Conservation (phyloP, 2,888 invertebrate genomes). For the Tipula confusa region DNA sequence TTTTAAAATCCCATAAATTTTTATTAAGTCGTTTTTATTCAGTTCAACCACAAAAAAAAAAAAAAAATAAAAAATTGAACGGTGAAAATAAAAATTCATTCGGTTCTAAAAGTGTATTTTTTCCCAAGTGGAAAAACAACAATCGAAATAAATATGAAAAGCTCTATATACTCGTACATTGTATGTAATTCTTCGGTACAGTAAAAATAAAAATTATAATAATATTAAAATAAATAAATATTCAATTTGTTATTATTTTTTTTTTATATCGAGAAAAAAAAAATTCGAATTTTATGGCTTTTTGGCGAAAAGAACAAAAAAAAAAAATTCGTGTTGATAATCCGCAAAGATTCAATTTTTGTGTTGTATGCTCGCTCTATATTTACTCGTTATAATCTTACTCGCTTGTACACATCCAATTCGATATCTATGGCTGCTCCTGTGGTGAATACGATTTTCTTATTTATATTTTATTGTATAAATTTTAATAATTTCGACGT, state of each 20-base stretch:
- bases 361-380: not conserved
- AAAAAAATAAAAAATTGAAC: not conserved
- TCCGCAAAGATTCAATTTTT: conserved; percentile 7
- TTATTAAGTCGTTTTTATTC: conserved; percentile 7
- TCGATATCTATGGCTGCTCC: not conserved
- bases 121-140: conserved; percentile 20
- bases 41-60: not conserved
- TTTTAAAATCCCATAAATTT: not conserved
- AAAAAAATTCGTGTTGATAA: not conserved
- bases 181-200: not conserved
- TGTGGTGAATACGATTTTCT: not conserved
- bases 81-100: not conserved
- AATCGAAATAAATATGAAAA: not conserved
- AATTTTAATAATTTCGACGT: conserved; percentile 25
- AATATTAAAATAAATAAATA: conserved; percentile 25
- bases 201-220: conserved; percentile 25
- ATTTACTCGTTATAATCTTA: no score
- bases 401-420: not conserved
- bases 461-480: conserved; percentile 25
- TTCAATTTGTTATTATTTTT: conserved; percentile 20
- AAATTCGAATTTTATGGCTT: not conserved
- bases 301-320: not conserved
- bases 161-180: not conserved
- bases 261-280: not conserved
- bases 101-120: not conserved